Conservation (phyloP, 2,888 invertebrate genomes). For the Leptura quadrifasciata region DNA sequence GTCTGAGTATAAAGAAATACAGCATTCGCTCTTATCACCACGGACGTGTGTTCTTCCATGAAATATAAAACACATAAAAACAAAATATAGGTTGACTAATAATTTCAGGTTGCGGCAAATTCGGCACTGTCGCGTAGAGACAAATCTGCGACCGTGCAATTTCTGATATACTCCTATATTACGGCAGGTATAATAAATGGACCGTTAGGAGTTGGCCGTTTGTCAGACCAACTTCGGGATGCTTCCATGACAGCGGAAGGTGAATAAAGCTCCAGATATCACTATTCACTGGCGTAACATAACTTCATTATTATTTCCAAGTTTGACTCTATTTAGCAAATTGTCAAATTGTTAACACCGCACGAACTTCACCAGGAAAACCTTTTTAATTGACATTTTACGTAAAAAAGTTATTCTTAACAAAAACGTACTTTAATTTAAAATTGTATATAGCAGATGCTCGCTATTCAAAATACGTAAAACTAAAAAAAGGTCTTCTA, state of each 20-base stretch:
- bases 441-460: no score
- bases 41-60: constrained; percentile 24
- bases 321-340: not conserved
- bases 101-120: constrained; percentile 56
- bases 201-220: constrained; percentile 63
- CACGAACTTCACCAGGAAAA: not conserved
- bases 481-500: no score
- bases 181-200: constrained; percentile 68
- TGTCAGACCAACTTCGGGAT: constrained; percentile 62
- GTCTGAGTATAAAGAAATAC: constrained; percentile 26
- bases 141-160: constrained; percentile 69
- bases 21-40: constrained; percentile 26
- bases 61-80: constrained; percentile 36
- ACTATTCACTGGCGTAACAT: constrained; percentile 32
- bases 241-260: constrained; percentile 5
- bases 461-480: no score
- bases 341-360: not conserved
- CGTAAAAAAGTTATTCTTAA: no score
- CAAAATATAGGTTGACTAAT: constrained; percentile 37
- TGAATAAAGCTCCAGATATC: constrained; percentile 10
- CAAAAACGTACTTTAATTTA: no score
- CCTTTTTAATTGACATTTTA: not conserved
- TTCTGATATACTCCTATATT: constrained; percentile 70
- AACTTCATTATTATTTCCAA: not conserved
- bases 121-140: constrained; percentile 65